Evolutionary conservation across 2,888 invertebrate species (phyloP).

Genomic region (Plusia festucae): DNA sequence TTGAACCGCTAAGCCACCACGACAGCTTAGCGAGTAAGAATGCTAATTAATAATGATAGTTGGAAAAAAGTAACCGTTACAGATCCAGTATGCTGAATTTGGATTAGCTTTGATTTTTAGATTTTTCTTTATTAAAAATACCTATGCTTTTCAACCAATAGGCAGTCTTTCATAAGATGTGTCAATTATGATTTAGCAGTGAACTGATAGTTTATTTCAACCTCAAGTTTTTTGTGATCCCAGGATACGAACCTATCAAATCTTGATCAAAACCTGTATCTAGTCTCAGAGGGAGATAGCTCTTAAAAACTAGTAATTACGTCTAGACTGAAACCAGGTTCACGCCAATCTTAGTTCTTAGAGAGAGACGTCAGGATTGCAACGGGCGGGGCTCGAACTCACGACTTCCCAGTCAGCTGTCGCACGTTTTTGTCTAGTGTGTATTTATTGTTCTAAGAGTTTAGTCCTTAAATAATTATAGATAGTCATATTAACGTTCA

Average conservation of each 20-base stretch:
- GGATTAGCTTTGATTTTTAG: too few species aligned
- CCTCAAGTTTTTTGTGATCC: neutral
- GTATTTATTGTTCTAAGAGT: constrained; percentile 1
- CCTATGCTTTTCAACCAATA: too few species aligned
- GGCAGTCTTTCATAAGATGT: too few species aligned
- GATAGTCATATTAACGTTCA: too few species aligned
- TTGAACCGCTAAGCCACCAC: too few species aligned
- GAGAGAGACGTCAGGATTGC: constrained; percentile 6
- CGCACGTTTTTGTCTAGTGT: neutral
- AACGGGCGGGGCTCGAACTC: constrained; percentile 1
- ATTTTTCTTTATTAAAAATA: too few species aligned
- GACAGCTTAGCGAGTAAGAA: too few species aligned
- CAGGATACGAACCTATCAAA: neutral
- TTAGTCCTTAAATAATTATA: neutral
- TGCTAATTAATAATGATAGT: too few species aligned
- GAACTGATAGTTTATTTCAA: too few species aligned
- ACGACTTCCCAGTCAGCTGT: neutral
- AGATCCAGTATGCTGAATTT: too few species aligned
- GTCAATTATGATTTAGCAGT: too few species aligned
- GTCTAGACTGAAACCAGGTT: neutral
- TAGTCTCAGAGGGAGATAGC: neutral
- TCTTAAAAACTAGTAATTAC: constrained; percentile 4
- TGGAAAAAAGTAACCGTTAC: too few species aligned
- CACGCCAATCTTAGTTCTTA: neutral
- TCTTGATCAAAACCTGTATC: neutral